phyloP scores from a whole-genome alignment of 2,113 vertebrate species.

The Petrocephalus zakoni region DNA sequence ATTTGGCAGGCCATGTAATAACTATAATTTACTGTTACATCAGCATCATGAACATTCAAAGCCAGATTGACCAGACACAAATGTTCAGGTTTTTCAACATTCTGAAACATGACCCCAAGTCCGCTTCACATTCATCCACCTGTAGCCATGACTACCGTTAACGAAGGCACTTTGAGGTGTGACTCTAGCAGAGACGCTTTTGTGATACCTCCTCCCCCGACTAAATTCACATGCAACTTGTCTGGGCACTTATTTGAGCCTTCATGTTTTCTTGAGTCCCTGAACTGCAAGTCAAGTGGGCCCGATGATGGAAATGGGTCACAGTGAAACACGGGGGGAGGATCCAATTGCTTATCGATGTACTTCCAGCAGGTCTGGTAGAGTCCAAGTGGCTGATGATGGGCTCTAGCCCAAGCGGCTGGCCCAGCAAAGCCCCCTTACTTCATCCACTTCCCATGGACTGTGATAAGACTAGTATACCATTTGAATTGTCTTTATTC shows the following conservation, averaged over 20 bases:
- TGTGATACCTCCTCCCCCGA: background rate
- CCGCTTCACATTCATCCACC: background rate
- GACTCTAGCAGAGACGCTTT: background rate
- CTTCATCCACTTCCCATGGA: background rate
- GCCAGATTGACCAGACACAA: background rate
- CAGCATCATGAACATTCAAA: background rate
- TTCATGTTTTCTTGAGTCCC: background rate
- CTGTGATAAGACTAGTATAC: background rate
- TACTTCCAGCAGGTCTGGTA: background rate
- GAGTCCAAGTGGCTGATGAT: background rate
- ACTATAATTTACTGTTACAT: background rate
- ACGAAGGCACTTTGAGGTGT: background rate
- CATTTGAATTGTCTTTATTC: slow-evolving; percentile 15
- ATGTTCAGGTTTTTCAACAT: background rate
- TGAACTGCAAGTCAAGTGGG: background rate
- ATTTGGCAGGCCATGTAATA: background rate
- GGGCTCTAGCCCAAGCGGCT: background rate
- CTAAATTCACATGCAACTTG: background rate
- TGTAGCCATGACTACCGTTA: background rate
- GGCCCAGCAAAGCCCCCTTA: background rate
- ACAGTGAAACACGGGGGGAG: background rate
- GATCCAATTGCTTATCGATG: background rate
- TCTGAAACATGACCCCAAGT: background rate
- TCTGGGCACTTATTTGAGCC: background rate
- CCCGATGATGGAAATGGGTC: background rate